Conservation (phyloP, 2,888 invertebrate genomes). For the Ametastegia equiseti region DNA sequence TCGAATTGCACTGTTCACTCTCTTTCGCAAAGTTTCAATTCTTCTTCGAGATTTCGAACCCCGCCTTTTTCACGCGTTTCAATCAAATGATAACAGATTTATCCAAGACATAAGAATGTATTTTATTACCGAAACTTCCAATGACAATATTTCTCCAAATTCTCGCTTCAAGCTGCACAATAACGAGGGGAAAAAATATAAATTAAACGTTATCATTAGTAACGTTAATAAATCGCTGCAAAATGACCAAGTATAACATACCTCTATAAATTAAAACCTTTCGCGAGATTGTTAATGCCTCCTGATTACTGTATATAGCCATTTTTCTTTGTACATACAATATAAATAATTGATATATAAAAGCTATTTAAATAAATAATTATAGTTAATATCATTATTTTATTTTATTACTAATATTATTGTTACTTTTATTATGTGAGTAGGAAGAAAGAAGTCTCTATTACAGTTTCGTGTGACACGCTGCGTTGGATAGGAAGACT, state of each 20-base stretch:
- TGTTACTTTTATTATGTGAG: background rate
- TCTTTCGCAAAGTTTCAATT: background rate
- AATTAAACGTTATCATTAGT: background rate
- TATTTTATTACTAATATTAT: background rate
- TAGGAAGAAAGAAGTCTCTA: background rate
- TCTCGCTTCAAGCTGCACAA: background rate
- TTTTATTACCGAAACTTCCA: slow-evolving; percentile 24
- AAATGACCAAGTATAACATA: background rate
- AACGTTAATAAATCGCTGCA: background rate
- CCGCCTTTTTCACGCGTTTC: background rate
- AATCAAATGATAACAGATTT: no score
- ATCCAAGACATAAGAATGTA: background rate
- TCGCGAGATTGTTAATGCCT: background rate
- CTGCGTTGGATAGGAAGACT: background rate
- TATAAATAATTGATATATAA: background rate
- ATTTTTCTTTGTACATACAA: no score
- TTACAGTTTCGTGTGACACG: background rate
- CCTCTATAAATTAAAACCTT: background rate
- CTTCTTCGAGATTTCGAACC: background rate
- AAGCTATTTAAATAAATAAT: background rate
- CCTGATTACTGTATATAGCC: background rate
- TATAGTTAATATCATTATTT: slow-evolving; percentile 15
- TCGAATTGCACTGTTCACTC: background rate
- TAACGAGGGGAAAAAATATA: background rate
- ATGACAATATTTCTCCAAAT: background rate